Percentiles rank a stretch among this genome's conserved stretches.
Conservation (phyloP, 2,113 vertebrate genomes). For the Neotragus moschatus region DNA sequence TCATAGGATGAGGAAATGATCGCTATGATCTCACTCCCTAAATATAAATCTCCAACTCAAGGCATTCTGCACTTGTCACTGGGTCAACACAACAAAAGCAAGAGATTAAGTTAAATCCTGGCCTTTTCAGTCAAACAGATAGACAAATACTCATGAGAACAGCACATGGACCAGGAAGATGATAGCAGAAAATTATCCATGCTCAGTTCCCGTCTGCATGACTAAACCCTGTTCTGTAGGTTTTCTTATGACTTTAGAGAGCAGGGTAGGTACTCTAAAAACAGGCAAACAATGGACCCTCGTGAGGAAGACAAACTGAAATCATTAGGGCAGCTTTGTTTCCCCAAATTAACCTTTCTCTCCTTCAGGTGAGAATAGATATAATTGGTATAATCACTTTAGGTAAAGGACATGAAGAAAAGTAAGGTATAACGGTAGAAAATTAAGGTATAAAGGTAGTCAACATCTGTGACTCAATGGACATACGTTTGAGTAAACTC, state of each 20-base stretch:
- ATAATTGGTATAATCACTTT: neutral
- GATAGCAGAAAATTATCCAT: neutral
- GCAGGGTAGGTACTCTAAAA: neutral
- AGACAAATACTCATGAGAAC: neutral
- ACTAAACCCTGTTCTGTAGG: neutral
- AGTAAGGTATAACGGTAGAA: neutral
- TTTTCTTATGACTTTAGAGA: neutral
- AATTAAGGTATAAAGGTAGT: no score
- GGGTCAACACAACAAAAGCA: neutral
- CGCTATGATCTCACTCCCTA: neutral
- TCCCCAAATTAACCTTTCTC: neutral
- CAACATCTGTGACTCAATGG: neutral
- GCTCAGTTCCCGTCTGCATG: neutral
- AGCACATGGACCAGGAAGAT: neutral
- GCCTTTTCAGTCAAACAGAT: neutral
- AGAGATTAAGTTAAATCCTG: neutral
- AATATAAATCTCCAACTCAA: neutral
- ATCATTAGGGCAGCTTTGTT: neutral
- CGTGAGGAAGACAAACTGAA: neutral
- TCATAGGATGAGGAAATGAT: neutral
- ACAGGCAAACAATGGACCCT: neutral
- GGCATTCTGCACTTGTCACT: neutral
- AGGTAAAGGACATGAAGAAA: neutral
- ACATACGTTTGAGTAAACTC: neutral
- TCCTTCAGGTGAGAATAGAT: neutral